phyloP scores from a whole-genome alignment of 2,888 invertebrate species.

The Catocala fraxini region DNA sequence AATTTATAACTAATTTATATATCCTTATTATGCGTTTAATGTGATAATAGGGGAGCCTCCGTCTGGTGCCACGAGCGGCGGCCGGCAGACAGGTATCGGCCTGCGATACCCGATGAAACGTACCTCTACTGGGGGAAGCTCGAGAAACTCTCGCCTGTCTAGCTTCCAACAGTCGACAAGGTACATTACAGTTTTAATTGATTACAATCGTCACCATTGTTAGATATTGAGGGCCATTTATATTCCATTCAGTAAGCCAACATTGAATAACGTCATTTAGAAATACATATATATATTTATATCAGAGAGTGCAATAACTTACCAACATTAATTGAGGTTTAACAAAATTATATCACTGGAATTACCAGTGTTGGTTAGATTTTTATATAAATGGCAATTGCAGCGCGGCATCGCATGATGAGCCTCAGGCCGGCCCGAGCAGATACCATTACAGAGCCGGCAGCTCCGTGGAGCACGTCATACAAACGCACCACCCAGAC shows the following conservation, averaged over 20 bases:
- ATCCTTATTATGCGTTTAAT: not conserved
- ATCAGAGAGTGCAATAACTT: too few species aligned
- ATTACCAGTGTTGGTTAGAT: not conserved
- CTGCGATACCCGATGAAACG: constrained; percentile 64
- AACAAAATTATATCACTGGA: too few species aligned
- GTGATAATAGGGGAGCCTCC: constrained; percentile 11
- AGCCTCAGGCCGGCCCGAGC: constrained; percentile 60
- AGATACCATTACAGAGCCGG: constrained; percentile 58
- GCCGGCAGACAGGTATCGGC: constrained; percentile 40
- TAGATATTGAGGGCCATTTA: too few species aligned
- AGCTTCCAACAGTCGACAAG: constrained; percentile 72
- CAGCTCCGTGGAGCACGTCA: constrained; percentile 66
- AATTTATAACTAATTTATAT: too few species aligned
- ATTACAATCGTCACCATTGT: too few species aligned
- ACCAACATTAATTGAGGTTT: too few species aligned
- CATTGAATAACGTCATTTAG: too few species aligned
- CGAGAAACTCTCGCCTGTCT: constrained; percentile 71
- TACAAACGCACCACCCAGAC: constrained; percentile 60
- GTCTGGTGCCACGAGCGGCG: constrained; percentile 40
- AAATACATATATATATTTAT: too few species aligned
- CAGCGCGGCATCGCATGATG: constrained; percentile 74
- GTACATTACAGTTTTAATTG: not conserved
- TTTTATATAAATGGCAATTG: constrained; percentile 19
- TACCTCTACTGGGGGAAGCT: constrained; percentile 68
- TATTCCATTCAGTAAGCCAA: too few species aligned